Evolutionary conservation across 30 jellyfish, hydroid and myxozoan species (phyloP), one percentile per base, ranked within the genome.

Genomic region (Hydractinia echinata): DNA sequence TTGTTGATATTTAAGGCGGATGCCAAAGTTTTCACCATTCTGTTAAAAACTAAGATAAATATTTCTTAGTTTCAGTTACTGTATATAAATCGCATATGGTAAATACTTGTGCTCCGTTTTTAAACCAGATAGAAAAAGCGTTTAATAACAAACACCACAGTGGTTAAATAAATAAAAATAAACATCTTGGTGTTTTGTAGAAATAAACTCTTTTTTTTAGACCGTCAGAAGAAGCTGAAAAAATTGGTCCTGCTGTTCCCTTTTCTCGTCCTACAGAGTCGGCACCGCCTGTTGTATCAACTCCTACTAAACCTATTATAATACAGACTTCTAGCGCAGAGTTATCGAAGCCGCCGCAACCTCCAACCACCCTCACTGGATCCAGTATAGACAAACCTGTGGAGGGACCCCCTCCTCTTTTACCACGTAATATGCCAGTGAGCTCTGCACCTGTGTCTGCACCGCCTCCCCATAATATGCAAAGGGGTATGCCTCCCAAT

Each of bases 161-260:
- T 30, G 44, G 44, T 30, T 30, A 30, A 30, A 30, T 30, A 30
- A 30, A 30, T 30, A 30, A 30, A 30, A 30, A 30, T 30, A 30
- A 30, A 30, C 44, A 30, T 30, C 44, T 30, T 30, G 44, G 44
- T 30, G 44, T 30, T 2, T 30, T 30, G 44, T 30, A 30, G 44
- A 30, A 30, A 30, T 71, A 14, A 7, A 11, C 76, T 54, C 76
- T 74, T 62, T 7, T 77, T 53, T 51, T 5, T 54, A 90, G 98
- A 52, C 95, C 96, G 10, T 76, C 98, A 9, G 98, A 86, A 61
- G 98, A 85, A 48, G 96, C 81, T 13, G 95, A 87, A 51, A 82
- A 79, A 58, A 91, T 91, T 58, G 98, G 98, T 5, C 98, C 98
- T 3, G 84, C 94, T 5, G 61, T 87, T 16, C 96, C 96, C 9